Evolutionary conservation across 2,113 vertebrate species (phyloP).

Genomic region (Gobio gobio): DNA sequence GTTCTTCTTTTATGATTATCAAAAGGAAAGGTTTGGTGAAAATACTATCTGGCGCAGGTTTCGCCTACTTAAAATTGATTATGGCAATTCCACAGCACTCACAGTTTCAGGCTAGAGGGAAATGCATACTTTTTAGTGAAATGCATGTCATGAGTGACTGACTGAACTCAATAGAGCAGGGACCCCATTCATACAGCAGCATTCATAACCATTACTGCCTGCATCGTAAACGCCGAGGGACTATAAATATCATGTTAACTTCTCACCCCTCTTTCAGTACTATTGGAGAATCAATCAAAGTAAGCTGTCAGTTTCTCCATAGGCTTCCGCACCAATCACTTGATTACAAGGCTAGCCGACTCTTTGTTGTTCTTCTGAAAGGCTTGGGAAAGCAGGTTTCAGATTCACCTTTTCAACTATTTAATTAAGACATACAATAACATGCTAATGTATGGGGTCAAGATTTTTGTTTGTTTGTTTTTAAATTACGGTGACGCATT

Average conservation of each 20-base stretch:
- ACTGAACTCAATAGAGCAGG: slow-evolving; percentile 48
- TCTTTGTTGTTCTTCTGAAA: background rate
- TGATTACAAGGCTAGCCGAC: slow-evolving; percentile 1
- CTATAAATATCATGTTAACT: slow-evolving; percentile 60
- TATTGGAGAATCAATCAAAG: slow-evolving; percentile 55
- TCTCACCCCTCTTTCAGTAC: slow-evolving; percentile 56
- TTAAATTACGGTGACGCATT: too few species aligned
- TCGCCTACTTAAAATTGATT: slow-evolving; percentile 64
- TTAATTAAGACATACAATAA: background rate
- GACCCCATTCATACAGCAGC: slow-evolving; percentile 49
- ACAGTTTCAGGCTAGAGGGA: slow-evolving; percentile 53
- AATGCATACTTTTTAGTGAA: slow-evolving; percentile 61
- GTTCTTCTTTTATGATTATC: slow-evolving; percentile 4
- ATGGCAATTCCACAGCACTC: slow-evolving; percentile 57
- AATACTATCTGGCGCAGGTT: slow-evolving; percentile 54
- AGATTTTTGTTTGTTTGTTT: too few species aligned
- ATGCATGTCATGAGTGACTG: slow-evolving; percentile 56
- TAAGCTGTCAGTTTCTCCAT: slow-evolving; percentile 26
- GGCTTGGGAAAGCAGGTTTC: background rate
- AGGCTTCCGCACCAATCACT: slow-evolving; percentile 29
- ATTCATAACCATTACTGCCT: slow-evolving; percentile 60
- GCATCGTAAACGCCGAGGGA: slow-evolving; percentile 47
- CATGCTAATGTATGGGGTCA: background rate
- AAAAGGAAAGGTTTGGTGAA: slow-evolving; percentile 41
- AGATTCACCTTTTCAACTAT: background rate